Evolutionary conservation across 64 coral and sea anemone genomes (phyloP).

Genomic region (Porites lutea): DNA sequence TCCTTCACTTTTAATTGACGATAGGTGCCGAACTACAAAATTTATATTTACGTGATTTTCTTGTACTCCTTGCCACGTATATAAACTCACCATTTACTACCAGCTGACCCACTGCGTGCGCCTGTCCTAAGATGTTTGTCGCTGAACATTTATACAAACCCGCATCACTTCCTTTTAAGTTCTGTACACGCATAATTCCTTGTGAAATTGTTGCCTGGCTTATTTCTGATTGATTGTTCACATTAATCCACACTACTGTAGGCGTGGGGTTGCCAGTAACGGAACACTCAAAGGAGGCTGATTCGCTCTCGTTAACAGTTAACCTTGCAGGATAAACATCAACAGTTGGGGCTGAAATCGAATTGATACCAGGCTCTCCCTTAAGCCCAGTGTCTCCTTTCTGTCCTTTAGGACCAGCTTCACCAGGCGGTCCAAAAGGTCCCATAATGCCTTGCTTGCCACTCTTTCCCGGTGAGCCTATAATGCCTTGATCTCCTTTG

Average conservation of each 20-base stretch:
- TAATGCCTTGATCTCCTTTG: conserved; percentile 3
- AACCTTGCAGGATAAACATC: conserved; percentile 1
- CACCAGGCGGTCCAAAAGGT: conserved; percentile 1
- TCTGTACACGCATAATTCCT: conserved; percentile 12
- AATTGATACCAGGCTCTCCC: conserved; percentile 49
- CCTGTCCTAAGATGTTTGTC: conserved; percentile 48
- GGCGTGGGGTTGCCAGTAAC: conserved; percentile 64
- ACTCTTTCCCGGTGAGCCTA: conserved; percentile 24
- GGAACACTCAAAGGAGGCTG: conserved; percentile 58
- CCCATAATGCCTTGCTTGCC: conserved; percentile 47
- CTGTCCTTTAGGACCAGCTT: conserved; percentile 47
- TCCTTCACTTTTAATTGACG: too few species aligned
- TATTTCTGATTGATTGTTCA: neutral
- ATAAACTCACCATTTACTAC: conserved; percentile 35
- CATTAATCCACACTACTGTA: conserved; percentile 56
- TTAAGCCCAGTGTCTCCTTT: conserved; percentile 35
- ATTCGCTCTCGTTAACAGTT: conserved; percentile 28
- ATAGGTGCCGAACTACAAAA: too few species aligned
- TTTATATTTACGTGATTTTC: too few species aligned
- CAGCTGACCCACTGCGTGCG: neutral
- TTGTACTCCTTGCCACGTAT: too few species aligned
- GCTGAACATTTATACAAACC: conserved; percentile 61
- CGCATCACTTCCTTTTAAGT: conserved; percentile 15
- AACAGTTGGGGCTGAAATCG: conserved; percentile 5
- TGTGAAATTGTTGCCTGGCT: neutral